Evolutionary conservation across 2,797 vertebrate genomes (phyloP).

Genomic region (Buceros bicornis): DNA sequence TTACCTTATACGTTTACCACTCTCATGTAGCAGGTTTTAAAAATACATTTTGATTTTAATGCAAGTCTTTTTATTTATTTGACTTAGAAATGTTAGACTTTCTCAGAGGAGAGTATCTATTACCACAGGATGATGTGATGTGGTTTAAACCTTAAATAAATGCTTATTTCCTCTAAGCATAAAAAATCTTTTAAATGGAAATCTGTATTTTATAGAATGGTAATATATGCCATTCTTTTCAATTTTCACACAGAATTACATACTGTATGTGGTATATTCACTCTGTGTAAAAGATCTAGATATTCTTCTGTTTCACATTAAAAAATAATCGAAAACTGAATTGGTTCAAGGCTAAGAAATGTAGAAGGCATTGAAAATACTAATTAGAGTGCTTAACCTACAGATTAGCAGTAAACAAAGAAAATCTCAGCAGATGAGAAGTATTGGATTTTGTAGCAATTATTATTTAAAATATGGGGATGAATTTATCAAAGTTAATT

Average conservation of each 20-base stretch:
- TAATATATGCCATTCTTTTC: slow-evolving; percentile 72
- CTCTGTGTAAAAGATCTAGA: slow-evolving; percentile 51
- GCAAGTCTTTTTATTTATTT: slow-evolving; percentile 24
- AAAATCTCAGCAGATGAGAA: slow-evolving; percentile 8
- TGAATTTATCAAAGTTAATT: slow-evolving; percentile 25
- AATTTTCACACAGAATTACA: slow-evolving; percentile 77
- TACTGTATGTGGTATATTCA: slow-evolving; percentile 62
- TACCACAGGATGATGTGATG: slow-evolving; percentile 66
- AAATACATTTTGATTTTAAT: slow-evolving; percentile 1
- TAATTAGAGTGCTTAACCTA: slow-evolving; percentile 5
- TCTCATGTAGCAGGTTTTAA: background rate
- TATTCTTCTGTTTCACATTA: slow-evolving; percentile 74
- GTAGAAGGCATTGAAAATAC: slow-evolving; percentile 13
- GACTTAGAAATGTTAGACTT: slow-evolving; percentile 50
- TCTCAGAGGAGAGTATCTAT: slow-evolving; percentile 56
- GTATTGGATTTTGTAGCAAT: slow-evolving; percentile 14
- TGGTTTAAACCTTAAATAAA: slow-evolving; percentile 76
- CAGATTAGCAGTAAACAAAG: slow-evolving; percentile 35
- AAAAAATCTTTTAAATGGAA: slow-evolving; percentile 58
- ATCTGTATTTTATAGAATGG: slow-evolving; percentile 68
- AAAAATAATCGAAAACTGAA: slow-evolving; percentile 64
- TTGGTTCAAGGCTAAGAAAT: slow-evolving; percentile 40
- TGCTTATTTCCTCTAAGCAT: slow-evolving; percentile 70
- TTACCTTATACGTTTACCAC: background rate
- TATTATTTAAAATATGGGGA: slow-evolving; percentile 33